phyloP scores from a whole-genome alignment of 2,797 vertebrate species.

The Pangasius djambal region DNA sequence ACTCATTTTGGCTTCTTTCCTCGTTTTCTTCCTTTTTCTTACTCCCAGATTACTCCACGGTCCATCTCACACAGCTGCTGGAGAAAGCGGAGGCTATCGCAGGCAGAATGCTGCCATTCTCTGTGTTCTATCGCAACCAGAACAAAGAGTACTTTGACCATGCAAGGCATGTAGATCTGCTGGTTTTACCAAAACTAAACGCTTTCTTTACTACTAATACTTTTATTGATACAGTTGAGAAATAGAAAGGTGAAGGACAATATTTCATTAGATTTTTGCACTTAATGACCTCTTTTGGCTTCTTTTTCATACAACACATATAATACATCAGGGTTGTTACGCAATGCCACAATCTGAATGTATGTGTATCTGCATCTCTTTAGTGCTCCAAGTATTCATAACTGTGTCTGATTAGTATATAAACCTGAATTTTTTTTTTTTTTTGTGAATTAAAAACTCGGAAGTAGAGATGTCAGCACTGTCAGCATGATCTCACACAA shows the following conservation, averaged over 20 bases:
- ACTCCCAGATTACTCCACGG: constrained; percentile 86
- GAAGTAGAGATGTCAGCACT: no score
- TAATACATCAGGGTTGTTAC: background rate
- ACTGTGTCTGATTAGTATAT: background rate
- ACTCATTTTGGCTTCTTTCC: constrained; percentile 6
- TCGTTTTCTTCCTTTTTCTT: background rate
- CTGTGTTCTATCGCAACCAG: constrained; percentile 93
- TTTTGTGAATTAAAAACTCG: no score
- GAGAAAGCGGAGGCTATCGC: constrained; percentile 91
- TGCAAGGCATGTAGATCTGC: constrained; percentile 64
- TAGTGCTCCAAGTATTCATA: background rate
- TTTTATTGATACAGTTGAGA: background rate
- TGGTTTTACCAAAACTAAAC: background rate
- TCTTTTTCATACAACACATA: background rate
- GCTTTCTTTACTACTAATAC: background rate
- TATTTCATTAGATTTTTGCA: background rate
- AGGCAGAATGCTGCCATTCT: constrained; percentile 90
- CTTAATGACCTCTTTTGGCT: background rate
- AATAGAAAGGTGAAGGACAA: background rate
- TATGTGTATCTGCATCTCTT: background rate
- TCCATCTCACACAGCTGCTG: constrained; percentile 90
- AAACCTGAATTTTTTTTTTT: background rate
- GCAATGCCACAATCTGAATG: background rate
- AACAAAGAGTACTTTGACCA: constrained; percentile 90
- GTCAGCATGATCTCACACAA: no score